A percentile compares a stretch with the other conserved stretches of the same genome.
Conservation (phyloP, 2,797 vertebrate genomes). For the Mallotus villosus region DNA sequence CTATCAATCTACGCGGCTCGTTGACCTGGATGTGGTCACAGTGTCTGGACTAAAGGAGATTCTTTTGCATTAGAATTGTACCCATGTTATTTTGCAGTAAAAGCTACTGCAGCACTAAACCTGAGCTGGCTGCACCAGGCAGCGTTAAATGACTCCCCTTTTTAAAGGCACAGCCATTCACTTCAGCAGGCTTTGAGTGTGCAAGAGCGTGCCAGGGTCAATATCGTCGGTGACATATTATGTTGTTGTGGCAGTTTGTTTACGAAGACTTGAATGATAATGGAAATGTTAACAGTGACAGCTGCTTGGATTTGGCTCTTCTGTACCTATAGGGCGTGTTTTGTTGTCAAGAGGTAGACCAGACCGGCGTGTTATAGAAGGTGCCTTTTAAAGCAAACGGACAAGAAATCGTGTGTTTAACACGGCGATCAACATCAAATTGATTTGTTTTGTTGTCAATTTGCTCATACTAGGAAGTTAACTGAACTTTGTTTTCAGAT, state of each 20-base stretch:
- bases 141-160: background rate
- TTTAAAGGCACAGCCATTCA: background rate
- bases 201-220: background rate
- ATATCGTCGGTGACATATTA: background rate
- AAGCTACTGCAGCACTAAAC: slow-evolving; percentile 14
- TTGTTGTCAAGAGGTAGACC: background rate
- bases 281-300: background rate
- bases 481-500: background rate
- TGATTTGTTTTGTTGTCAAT: background rate
- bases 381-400: background rate
- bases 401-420: background rate
- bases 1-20: no score
- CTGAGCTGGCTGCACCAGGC: background rate
- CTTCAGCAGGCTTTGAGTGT: background rate
- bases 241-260: background rate
- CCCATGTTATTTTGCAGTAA: slow-evolving; percentile 14
- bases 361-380: background rate
- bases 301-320: background rate
- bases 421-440: background rate
- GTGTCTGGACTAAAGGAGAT: background rate
- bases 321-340: background rate
- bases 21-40: background rate
- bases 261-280: background rate
- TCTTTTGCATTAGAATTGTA: background rate
- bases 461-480: background rate